A percentile compares a stretch with the other conserved stretches of the same genome.
phyloP scores from a whole-genome alignment of 1,140 invertebrate species.

The Drosophila obscura region DNA sequence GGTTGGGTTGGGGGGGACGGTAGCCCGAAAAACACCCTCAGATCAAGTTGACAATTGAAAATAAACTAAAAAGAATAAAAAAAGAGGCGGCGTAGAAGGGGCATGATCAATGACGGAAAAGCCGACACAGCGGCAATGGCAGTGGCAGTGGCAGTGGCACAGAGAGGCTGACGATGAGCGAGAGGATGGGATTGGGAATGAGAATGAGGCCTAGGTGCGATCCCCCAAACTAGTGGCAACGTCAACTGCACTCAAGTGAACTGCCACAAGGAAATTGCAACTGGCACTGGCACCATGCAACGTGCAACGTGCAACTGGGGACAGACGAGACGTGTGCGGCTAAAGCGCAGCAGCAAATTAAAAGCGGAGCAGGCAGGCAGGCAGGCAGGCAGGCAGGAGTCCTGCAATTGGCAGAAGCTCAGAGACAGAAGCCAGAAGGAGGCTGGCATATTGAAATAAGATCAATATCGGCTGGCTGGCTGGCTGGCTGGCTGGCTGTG shows the following conservation, averaged over 20 bases:
- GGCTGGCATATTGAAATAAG: constrained; percentile 79
- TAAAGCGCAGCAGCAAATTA: constrained; percentile 58
- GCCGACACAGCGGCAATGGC: constrained; percentile 14
- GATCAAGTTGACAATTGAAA: constrained; percentile 41
- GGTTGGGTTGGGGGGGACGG: not conserved
- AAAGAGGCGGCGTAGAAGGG: constrained; percentile 9
- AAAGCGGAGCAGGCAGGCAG: constrained; percentile 27
- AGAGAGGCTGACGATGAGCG: not conserved
- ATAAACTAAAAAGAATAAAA: constrained; percentile 1
- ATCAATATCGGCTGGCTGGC: constrained; percentile 60
- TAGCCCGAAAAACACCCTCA: constrained; percentile 1
- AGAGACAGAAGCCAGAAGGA: not conserved
- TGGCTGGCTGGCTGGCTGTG: constrained; percentile 20
- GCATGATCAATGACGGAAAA: constrained; percentile 47
- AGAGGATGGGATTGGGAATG: not conserved
- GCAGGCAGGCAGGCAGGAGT: not conserved
- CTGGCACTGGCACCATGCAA: constrained; percentile 6
- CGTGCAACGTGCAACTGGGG: too few species aligned
- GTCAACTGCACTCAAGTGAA: constrained; percentile 24
- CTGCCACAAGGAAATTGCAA: constrained; percentile 16
- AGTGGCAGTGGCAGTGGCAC: not conserved
- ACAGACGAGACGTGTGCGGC: not conserved
- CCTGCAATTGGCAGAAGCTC: too few species aligned
- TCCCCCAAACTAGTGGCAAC: constrained; percentile 19
- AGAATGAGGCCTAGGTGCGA: constrained; percentile 34